Conservation (phyloP, 2,888 invertebrate species). For the Abrostola tripartita region DNA sequence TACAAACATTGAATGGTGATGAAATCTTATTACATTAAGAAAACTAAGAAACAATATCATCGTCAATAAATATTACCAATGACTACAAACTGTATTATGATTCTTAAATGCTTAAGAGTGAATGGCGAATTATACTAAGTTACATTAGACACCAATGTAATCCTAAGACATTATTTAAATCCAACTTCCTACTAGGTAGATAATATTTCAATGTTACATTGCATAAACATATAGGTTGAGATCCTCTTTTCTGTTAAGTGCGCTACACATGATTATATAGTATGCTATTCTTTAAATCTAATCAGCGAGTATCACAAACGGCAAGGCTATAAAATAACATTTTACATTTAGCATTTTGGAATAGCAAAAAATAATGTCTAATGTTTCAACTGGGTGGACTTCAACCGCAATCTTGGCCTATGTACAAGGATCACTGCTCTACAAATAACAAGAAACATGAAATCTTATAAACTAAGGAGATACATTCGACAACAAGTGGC, state of each 20-base stretch:
- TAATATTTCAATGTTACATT: slow-evolving; percentile 17
- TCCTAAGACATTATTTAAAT: background rate
- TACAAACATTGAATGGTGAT: background rate
- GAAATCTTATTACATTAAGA: background rate
- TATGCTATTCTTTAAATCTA: slow-evolving; percentile 34
- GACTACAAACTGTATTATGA: slow-evolving; percentile 14
- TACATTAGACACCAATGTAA: slow-evolving; percentile 1
- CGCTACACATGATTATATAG: slow-evolving; percentile 15
- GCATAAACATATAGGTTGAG: slow-evolving; percentile 17
- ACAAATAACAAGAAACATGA: slow-evolving; percentile 11
- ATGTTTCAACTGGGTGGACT: slow-evolving; percentile 14
- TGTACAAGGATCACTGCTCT: slow-evolving; percentile 40
- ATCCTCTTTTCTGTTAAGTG: slow-evolving; percentile 33
- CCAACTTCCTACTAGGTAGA: slow-evolving; percentile 20
- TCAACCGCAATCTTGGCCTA: slow-evolving; percentile 29
- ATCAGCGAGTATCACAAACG: slow-evolving; percentile 53
- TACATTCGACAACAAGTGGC: slow-evolving; percentile 31
- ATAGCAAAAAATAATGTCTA: slow-evolving; percentile 23
- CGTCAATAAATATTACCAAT: slow-evolving; percentile 39
- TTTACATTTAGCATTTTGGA: slow-evolving; percentile 28
- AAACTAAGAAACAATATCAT: slow-evolving; percentile 8
- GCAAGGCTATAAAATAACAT: slow-evolving; percentile 26
- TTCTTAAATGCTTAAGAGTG: slow-evolving; percentile 5
- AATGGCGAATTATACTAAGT: background rate
- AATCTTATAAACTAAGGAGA: slow-evolving; percentile 19